phyloP scores from a whole-genome alignment of 2,888 invertebrate genomes.

The Drosophila multiciliata region DNA sequence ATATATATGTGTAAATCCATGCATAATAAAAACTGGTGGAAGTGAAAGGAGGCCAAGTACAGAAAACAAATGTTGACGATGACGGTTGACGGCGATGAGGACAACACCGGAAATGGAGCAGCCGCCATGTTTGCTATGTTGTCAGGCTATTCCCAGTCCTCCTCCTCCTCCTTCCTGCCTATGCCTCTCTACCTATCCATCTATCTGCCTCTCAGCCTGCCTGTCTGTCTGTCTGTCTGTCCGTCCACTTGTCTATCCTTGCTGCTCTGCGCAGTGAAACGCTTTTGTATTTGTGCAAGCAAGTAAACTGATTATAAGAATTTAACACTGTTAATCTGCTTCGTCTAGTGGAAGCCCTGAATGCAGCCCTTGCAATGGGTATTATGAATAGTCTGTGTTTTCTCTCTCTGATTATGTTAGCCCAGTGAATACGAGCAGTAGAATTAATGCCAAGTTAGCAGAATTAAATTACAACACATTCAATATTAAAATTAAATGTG shows the following conservation, averaged over 20 bases:
- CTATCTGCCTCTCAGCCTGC: neutral
- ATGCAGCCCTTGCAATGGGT: slow-evolving; percentile 28
- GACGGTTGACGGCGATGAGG: slow-evolving; percentile 7
- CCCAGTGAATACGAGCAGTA: neutral
- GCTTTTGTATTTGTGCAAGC: slow-evolving; percentile 72
- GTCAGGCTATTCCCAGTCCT: slow-evolving; percentile 54
- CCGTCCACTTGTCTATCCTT: neutral
- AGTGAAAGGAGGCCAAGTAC: slow-evolving; percentile 58
- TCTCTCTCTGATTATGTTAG: slow-evolving; percentile 9
- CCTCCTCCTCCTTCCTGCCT: slow-evolving; percentile 18
- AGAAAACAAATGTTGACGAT: slow-evolving; percentile 47
- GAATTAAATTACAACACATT: neutral
- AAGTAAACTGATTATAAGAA: slow-evolving; percentile 80
- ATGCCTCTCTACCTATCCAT: slow-evolving; percentile 3
- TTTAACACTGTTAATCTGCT: slow-evolving; percentile 82
- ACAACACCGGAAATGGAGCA: slow-evolving; percentile 69
- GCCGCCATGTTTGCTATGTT: slow-evolving; percentile 69
- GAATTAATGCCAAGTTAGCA: neutral
- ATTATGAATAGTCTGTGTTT: slow-evolving; percentile 11
- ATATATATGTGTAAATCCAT: neutral
- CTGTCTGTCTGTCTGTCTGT: slow-evolving; percentile 1
- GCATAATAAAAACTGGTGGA: slow-evolving; percentile 10
- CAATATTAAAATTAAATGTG: neutral
- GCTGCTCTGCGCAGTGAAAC: slow-evolving; percentile 27
- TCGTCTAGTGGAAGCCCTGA: slow-evolving; percentile 70